Evolutionary conservation across 2,113 vertebrate genomes (phyloP).

Genomic region (Aphyosemion australe): DNA sequence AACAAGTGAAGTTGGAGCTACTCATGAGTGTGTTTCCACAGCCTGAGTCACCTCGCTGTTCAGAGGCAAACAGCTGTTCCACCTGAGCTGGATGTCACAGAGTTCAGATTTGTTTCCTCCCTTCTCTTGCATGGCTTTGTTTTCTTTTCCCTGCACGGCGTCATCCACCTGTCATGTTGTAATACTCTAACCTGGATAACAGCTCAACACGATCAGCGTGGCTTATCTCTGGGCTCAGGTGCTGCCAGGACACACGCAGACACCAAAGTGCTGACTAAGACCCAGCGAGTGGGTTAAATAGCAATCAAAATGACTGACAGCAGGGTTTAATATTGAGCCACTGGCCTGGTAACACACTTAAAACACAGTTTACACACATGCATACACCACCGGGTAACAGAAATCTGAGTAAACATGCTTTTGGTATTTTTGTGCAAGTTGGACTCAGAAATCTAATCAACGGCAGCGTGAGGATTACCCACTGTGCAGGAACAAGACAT

Average conservation of each 20-base stretch:
- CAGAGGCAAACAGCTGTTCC: conserved; percentile 14
- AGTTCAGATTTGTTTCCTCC: not conserved
- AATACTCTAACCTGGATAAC: conserved; percentile 70
- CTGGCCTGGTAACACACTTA: conserved; percentile 21
- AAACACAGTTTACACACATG: not conserved
- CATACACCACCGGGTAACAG: not conserved
- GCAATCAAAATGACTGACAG: conserved; percentile 48
- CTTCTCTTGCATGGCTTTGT: not conserved
- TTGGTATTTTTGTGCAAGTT: conserved; percentile 17
- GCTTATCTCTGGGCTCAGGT: conserved; percentile 76
- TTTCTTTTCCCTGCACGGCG: conserved; percentile 4
- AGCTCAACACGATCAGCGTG: conserved; percentile 57
- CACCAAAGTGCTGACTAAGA: conserved; percentile 60
- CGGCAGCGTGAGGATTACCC: conserved; percentile 49
- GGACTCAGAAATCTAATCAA: conserved; percentile 53
- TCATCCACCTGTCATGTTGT: conserved; percentile 51
- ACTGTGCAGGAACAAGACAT: conserved; percentile 47
- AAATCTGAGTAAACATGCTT: not conserved
- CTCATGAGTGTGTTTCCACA: conserved; percentile 3
- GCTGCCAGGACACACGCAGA: conserved; percentile 46
- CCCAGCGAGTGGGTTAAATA: conserved; percentile 48
- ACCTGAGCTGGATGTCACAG: not conserved
- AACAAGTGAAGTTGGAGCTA: not conserved
- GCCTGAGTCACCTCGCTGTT: conserved; percentile 12
- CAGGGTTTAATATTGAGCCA: conserved; percentile 23